Conservation (phyloP, 1,140 invertebrate genomes). For the Platyscapa corneri region DNA sequence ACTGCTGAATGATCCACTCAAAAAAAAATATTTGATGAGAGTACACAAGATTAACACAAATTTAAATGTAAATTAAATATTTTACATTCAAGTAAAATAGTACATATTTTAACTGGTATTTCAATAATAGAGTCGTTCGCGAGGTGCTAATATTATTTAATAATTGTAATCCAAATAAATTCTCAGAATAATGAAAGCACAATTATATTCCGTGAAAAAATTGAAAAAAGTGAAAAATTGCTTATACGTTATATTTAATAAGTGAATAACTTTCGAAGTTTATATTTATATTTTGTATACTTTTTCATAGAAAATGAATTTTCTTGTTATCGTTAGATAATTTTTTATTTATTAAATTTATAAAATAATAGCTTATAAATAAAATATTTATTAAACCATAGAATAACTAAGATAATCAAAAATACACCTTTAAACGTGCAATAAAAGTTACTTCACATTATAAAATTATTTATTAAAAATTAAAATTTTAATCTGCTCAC, state of each 20-base stretch:
- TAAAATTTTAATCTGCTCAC: too few relatives aligned
- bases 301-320: neutral
- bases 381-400: too few relatives aligned
- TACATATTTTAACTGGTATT: neutral
- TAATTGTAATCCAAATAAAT: conserved; percentile 8
- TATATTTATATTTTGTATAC: neutral
- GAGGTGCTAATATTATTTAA: conserved; percentile 31
- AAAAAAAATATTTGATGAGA: neutral
- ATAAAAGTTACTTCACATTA: too few relatives aligned
- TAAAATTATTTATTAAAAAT: too few relatives aligned
- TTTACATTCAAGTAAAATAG: too few relatives aligned
- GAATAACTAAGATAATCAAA: too few relatives aligned
- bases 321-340: neutral
- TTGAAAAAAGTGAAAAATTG: conserved; percentile 25
- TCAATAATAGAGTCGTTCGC: neutral
- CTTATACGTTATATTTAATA: neutral
- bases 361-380: too few relatives aligned
- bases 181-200: conserved; percentile 2
- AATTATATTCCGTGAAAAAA: conserved; percentile 18
- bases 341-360: neutral
- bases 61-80: too few relatives aligned
- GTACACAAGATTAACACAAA: too few relatives aligned
- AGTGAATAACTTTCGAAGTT: neutral
- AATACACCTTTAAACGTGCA: too few relatives aligned
- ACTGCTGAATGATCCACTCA: neutral